Evolutionary conservation across 2,113 vertebrate species (phyloP).

Genomic region (Myodes glareolus): DNA sequence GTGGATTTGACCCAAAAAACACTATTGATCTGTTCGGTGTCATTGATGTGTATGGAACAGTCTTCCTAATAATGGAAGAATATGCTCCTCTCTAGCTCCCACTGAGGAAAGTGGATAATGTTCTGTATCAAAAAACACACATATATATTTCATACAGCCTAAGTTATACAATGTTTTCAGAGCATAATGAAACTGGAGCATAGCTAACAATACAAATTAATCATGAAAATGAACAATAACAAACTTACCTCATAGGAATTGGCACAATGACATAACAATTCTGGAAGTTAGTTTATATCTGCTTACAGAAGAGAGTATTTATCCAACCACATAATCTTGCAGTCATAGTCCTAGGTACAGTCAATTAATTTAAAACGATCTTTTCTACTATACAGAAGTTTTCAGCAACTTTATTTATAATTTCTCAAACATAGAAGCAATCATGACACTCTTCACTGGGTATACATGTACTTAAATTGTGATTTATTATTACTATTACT

Average conservation of each 20-base stretch:
- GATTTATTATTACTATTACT: too few relatives aligned
- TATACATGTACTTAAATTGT: not conserved
- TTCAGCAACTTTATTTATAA: not conserved
- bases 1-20: not conserved
- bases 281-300: not conserved
- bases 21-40: not conserved
- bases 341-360: not conserved
- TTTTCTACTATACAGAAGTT: not conserved
- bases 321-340: not conserved
- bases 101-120: not conserved
- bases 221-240: not conserved
- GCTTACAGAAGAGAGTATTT: not conserved
- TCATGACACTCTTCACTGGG: not conserved
- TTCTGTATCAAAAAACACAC: not conserved
- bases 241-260: not conserved
- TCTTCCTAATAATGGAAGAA: not conserved
- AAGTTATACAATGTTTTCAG: not conserved
- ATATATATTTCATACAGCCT: not conserved
- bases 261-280: not conserved
- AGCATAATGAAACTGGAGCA: not conserved
- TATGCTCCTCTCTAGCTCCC: not conserved
- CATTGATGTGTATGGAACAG: not conserved
- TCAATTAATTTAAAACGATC: not conserved
- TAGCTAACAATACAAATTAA: not conserved
- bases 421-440: not conserved